Conservation (phyloP, 2,797 vertebrate genomes). For the Xenopus petersii region DNA sequence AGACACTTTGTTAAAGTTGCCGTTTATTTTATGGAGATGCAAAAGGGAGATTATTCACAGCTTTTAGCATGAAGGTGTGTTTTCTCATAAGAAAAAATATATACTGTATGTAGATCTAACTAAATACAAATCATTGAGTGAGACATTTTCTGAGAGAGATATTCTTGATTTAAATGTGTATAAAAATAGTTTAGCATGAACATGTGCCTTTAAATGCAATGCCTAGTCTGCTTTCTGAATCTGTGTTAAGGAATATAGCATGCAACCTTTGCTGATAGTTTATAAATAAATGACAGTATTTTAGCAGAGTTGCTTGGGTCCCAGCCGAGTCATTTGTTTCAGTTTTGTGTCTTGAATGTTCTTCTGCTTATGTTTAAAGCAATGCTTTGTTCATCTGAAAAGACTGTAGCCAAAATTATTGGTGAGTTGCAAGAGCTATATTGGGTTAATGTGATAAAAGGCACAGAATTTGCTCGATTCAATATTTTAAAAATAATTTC, state of each 20-base stretch:
- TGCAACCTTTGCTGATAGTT: constrained; percentile 58
- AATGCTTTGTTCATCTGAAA: too few species aligned
- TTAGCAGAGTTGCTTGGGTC: background rate
- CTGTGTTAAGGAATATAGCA: constrained; percentile 53
- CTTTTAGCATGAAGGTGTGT: background rate
- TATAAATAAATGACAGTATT: constrained; percentile 59
- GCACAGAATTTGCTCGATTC: too few species aligned
- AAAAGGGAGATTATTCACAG: background rate
- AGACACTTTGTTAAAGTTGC: too few species aligned
- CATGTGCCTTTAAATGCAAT: constrained; percentile 48
- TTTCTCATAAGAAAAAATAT: constrained; percentile 19
- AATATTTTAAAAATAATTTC: too few species aligned
- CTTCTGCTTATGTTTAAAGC: too few species aligned
- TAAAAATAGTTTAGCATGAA: constrained; percentile 54
- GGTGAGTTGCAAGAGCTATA: too few species aligned
- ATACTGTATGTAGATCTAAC: constrained; percentile 31
- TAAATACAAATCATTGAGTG: constrained; percentile 45
- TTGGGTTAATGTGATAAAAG: too few species aligned
- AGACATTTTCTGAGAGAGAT: constrained; percentile 51
- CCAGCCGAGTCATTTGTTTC: background rate
- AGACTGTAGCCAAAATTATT: too few species aligned
- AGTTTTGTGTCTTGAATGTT: too few species aligned
- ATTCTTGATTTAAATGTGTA: constrained; percentile 3
- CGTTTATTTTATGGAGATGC: background rate
- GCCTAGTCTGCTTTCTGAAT: constrained; percentile 36